Base-by-base conservation (phyloP, 1,140 invertebrate genomes). In the Drosophila burlai region DNA sequence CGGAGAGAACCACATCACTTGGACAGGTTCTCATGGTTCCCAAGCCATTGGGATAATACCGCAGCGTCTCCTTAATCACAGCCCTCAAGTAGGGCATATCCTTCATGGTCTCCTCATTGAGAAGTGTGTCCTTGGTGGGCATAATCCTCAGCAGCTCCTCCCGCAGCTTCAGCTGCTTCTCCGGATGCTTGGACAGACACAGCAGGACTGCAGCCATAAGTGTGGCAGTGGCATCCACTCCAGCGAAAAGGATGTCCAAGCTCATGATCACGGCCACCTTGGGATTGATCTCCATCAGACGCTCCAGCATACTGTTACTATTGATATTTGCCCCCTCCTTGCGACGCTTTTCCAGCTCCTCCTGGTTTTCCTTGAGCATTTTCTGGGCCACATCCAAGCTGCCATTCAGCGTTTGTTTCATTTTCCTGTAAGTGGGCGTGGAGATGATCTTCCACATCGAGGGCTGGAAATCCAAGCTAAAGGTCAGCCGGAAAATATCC, bases 11-110 rank as follows among this genome's bases (percentile, higher is more conserved):
- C 0, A 96, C 94, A 78, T 98, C 96, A 26, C 95, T 94, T 42
- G 95, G 95, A 57, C 97, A 94, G 63, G 95, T 95, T 65, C 97
- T 94, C n/a, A 96, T 95, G 80, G 97, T 97, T 36, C 97, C 97
- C 61, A 97, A 94, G 10, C 97, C 96, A 9, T 97, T 97, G 26
- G 97, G 97, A 93, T 96, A 97, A 91, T 98, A 95, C 91, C 97
- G 94, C 26, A 97, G 94, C 4, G 95, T 95, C 67, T 95, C 94
- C 61, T 94, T 94, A 18, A 95, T 93, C 36, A 94, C 94, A 4
- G 94, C 94, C 77, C 94, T 93, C 52, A 94, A 77, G 67, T 94
- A 94, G 0, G 94, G 94, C 80, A 92, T 78, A 57, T 86, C 76
- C 46, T 72, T 83, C 83, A 93, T 80, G 18, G 83, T 93, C 6